Evolutionary conservation across 1,140 invertebrate species (phyloP).

Genomic region (Drosophila ambigua): DNA sequence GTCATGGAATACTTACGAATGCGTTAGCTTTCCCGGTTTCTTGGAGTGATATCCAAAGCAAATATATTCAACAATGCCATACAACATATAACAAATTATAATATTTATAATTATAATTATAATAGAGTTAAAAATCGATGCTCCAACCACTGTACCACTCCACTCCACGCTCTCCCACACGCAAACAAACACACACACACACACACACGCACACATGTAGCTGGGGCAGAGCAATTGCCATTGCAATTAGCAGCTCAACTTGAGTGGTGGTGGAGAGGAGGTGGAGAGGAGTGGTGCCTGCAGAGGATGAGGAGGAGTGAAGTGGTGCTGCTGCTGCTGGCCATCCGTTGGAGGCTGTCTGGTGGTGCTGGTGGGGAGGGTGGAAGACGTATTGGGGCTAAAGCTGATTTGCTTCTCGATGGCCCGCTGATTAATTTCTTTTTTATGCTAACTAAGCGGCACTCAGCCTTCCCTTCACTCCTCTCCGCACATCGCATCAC

Average conservation of each 20-base stretch:
- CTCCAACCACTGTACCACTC: constrained; percentile 1
- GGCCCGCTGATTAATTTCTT: constrained; percentile 72
- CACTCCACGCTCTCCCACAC: constrained; percentile 12
- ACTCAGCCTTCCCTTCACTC: constrained; percentile 16
- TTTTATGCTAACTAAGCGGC: constrained; percentile 73
- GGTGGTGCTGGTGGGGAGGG: background rate
- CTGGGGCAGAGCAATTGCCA: constrained; percentile 50
- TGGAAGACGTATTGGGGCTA: constrained; percentile 21
- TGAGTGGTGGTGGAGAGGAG: constrained; percentile 53
- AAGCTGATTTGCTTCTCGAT: constrained; percentile 47
- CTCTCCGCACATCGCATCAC: background rate
- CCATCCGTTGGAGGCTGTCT: constrained; percentile 11
- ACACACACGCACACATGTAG: constrained; percentile 1
- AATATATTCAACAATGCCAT: too few species aligned
- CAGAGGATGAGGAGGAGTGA: constrained; percentile 23
- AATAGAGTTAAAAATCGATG: background rate
- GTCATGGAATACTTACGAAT: background rate
- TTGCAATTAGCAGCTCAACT: constrained; percentile 79
- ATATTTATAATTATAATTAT: too few species aligned
- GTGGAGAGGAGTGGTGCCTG: constrained; percentile 18
- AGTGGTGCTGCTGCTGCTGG: background rate
- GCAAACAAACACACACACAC: constrained; percentile 6
- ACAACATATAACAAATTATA: too few species aligned
- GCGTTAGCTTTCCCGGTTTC: background rate
- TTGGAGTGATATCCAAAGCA: too few species aligned